These are phyloP conservation scores for Rostratula benghalensis DNA, from an alignment of 2,113 vertebrate species.

Conservation along the genomic window DNA sequence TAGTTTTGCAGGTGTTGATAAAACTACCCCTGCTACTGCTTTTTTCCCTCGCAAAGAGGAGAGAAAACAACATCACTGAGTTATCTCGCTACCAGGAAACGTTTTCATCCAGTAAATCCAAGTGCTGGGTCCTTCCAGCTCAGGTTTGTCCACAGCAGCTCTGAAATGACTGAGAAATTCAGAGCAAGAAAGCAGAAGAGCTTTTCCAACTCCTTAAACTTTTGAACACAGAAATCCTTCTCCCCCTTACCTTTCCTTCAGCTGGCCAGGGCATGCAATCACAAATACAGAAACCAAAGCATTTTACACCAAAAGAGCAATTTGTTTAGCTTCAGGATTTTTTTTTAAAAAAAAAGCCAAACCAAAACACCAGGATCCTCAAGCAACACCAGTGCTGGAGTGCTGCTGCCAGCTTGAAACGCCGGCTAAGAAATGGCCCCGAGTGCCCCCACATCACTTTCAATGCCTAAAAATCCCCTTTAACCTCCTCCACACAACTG, in stretches of 20 bases:
- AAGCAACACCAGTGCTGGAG: neutral
- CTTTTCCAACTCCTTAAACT: slow-evolving; percentile 6
- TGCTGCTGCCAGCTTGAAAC: neutral
- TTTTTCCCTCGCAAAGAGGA: slow-evolving; percentile 2
- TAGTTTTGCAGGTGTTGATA: slow-evolving; percentile 74
- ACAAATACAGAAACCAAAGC: neutral
- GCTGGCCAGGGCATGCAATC: neutral
- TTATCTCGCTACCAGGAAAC: slow-evolving; percentile 12
- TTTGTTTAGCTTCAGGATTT: neutral
- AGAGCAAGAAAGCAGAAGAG: neutral
- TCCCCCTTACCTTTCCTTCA: slow-evolving; percentile 12
- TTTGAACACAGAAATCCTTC: neutral
- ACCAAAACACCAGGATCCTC: neutral
- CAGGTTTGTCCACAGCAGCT: neutral
- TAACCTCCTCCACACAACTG: slow-evolving; percentile 50
- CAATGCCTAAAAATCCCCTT: neutral
- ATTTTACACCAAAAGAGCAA: neutral
- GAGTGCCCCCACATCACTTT: neutral
- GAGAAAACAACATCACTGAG: slow-evolving; percentile 15
- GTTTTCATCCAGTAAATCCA: neutral
- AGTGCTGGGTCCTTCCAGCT: neutral
- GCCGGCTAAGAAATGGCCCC: neutral
- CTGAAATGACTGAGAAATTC: neutral
- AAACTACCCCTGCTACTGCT: slow-evolving; percentile 18
- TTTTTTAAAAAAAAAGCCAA: too few species aligned